Evolutionary conservation across 2,113 vertebrate genomes (phyloP).

Genomic region (Chaenogobius annularis): DNA sequence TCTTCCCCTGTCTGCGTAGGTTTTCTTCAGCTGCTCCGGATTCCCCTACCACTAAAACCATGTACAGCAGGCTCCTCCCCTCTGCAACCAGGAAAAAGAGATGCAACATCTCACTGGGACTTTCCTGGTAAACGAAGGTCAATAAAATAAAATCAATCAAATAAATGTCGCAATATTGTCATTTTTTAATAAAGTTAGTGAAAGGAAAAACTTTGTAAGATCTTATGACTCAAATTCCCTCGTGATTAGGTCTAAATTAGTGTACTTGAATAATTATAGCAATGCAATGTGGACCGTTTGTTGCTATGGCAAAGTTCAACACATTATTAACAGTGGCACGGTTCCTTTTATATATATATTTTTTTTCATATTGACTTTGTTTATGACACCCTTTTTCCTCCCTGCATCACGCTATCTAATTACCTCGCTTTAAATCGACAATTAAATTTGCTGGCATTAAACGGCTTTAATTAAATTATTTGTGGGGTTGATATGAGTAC

Average conservation of each 20-base stretch:
- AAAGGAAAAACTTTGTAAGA: not conserved
- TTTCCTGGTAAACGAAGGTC: too few relatives aligned
- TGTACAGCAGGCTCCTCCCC: too few relatives aligned
- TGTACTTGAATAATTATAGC: not conserved
- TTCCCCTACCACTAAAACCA: too few relatives aligned
- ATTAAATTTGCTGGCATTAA: not conserved
- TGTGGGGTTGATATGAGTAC: too few relatives aligned
- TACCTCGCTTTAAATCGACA: not conserved
- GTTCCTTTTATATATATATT: slow-evolving; percentile 4
- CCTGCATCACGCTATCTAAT: not conserved
- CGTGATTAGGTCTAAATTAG: slow-evolving; percentile 9
- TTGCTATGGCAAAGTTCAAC: slow-evolving; percentile 8
- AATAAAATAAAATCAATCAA: not conserved
- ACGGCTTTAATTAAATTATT: too few relatives aligned
- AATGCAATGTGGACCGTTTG: not conserved
- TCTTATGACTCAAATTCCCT: not conserved
- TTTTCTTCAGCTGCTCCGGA: too few relatives aligned
- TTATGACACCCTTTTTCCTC: not conserved
- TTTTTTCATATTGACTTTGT: not conserved
- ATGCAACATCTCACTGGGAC: too few relatives aligned
- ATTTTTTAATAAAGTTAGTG: not conserved
- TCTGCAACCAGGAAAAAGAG: too few relatives aligned
- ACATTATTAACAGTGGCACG: slow-evolving; percentile 3
- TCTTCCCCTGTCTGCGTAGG: too few relatives aligned
- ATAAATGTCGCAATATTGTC: not conserved